Percentiles rank a stretch among this genome's conserved stretches.
phyloP scores from a whole-genome alignment of 1,140 invertebrate species.

The Bilobella aurantiaca region DNA sequence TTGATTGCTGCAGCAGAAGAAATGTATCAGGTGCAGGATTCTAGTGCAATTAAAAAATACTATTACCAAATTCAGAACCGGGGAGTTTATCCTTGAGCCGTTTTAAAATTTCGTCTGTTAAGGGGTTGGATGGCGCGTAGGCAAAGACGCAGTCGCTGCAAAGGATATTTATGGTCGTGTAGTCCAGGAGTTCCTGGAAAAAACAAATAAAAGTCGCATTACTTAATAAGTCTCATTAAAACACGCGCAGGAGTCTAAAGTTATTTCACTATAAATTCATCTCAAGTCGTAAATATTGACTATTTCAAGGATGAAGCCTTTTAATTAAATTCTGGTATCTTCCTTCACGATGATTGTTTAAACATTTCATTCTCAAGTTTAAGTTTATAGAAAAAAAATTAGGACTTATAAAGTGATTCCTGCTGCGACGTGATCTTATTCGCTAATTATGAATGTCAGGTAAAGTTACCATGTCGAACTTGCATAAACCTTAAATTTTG shows the following conservation, averaged over 20 bases:
- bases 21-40: background rate
- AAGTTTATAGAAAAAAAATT: no score
- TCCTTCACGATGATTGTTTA: no score
- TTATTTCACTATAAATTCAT: no score
- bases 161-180: slow-evolving; percentile 10
- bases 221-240: background rate
- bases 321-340: no score
- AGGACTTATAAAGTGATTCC: no score
- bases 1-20: slow-evolving; percentile 16
- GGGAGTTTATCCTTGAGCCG: background rate
- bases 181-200: slow-evolving; percentile 5
- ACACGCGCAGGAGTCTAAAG: background rate
- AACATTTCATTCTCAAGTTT: no score
- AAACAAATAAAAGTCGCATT: background rate
- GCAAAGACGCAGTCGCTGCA: slow-evolving; percentile 2
- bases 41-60: background rate
- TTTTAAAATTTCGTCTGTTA: slow-evolving; percentile 8
- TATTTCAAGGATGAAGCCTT: no score
- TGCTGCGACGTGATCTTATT: no score
- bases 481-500: no score
- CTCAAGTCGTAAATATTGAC: no score
- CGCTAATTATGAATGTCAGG: no score
- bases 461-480: no score
- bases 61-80: background rate
- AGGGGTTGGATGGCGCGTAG: background rate